phyloP scores from a whole-genome alignment of 2,113 vertebrate species.

The Dicrurus megarhynchus region DNA sequence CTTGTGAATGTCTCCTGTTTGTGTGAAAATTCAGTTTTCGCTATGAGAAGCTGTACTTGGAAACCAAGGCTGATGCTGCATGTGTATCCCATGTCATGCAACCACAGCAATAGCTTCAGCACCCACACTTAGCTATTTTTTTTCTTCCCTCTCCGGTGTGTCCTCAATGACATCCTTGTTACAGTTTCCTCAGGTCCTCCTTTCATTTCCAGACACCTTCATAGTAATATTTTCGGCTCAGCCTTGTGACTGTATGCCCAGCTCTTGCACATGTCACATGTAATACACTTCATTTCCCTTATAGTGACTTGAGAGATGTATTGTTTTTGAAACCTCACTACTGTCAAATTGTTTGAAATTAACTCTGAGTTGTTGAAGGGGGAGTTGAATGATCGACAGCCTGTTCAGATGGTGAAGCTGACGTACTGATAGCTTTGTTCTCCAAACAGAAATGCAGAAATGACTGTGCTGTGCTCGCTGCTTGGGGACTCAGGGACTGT shows the following conservation, averaged over 20 bases:
- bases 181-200: not conserved
- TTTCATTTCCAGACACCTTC: not conserved
- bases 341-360: conserved; percentile 42
- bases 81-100: not conserved
- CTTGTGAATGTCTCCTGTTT: not conserved
- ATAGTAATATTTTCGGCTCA: not conserved
- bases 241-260: not conserved
- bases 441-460: not conserved
- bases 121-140: not conserved
- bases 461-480: not conserved
- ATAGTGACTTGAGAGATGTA: not conserved
- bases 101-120: not conserved
- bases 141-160: not conserved
- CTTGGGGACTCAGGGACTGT: not conserved
- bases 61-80: not conserved
- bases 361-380: conserved; percentile 16
- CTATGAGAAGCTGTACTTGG: not conserved
- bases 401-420: not conserved
- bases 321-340: conserved; percentile 32
- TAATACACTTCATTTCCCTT: conserved; percentile 16
- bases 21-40: not conserved
- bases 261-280: not conserved
- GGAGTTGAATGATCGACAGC: not conserved
- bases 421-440: not conserved
- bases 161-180: not conserved